Evolutionary conservation across 2,888 invertebrate genomes (phyloP), one percentile per base, ranked within the genome.

Genomic region (Nemotelus pantherinus): DNA sequence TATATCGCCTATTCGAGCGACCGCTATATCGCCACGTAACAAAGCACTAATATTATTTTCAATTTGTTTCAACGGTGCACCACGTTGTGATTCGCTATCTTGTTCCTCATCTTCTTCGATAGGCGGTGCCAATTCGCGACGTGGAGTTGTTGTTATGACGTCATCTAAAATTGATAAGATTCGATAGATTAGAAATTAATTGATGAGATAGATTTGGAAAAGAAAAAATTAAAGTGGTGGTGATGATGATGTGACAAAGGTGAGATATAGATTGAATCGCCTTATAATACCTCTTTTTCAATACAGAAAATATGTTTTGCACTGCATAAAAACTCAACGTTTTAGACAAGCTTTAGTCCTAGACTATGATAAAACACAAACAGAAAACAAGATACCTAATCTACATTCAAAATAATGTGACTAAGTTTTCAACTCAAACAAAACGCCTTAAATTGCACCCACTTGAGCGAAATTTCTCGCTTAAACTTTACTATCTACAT

Each of bases 41-140:
- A 93, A 88, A 83, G 92, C 92, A 84, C 90, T 92, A 82, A 92
- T 92, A 84, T 92, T 93, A 85, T 91, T 91, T 86, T 92, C 93
- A 79, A 92, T 92, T 88, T 92, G 92, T 79, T 92, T 88, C 75
- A 93, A 88, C 3, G 93, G 93, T 6, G 92, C 92, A 39, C 60
- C 74, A 79, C 91, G 91, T 80, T 89, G 91, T 81, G 90, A 89
- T 82, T 91, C 92, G 79, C 90, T 90, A 82, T 91, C 91, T 57
- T 85, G 83, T 82, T 93, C 93, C 82, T 92, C 92, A 83, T 93
- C 93, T 81, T 87, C 87, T 84, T 93, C 92, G 4, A 93, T 90
- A 1, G 93, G 93, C 78, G 92, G 92, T 80, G 91, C 92, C 78
- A 93, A 88, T 81, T 92, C 92, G 80, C 90, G 88, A 65, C 92